Base-by-base conservation (phyloP, 2,797 vertebrate species). In the Staurois parvus region DNA sequence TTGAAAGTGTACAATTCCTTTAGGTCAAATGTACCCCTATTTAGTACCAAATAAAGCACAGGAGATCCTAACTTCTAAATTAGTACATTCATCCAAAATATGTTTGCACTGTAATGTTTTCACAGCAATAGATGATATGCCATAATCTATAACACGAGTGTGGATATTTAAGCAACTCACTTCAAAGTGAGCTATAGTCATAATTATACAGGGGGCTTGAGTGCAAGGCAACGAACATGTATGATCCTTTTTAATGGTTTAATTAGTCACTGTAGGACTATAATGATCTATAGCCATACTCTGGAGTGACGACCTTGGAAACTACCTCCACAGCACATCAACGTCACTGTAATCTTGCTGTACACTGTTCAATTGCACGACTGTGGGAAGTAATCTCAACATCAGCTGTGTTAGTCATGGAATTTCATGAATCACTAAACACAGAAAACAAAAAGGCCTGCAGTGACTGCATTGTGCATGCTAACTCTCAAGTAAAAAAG, bases 391-490 rank as follows among this genome's bases (percentile, higher is more conserved):
- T 69, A 48, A 52, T 37, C 17, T 19, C 64, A 56, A 79, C 77
- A 68, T 42, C 64, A 48, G 66, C 64, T 80, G 79, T 26, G 45
- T 80, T 80, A 80, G 45, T 56, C 77, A 72, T 72, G 48, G 79
- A 32, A 79, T 48, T 26, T 30, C 26, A 79, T 68, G 40, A 79
- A 79, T 69, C 77, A 79, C 64, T 37, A 77, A 72, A 42, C 28
- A 19, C 75, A 52, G 8, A 69, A 48, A 30, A 79, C 10, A 79
- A 68, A 76, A 68, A 68, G 40, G 13, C 34, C 34, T 32, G 42
- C 64, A 52, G 19, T 15, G 28, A 79, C 77, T 48, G 29, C 42
- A 79, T 72, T 40, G 24, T 42, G 37, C 40, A 42, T 12, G 24
- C 12, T 26, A n/a, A 42, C 21, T 5, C 24, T n/a, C 26, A 62